A percentile compares a stretch with the other conserved stretches of the same genome.
phyloP scores from a whole-genome alignment of 2,113 vertebrate species.

The Bos indicus region DNA sequence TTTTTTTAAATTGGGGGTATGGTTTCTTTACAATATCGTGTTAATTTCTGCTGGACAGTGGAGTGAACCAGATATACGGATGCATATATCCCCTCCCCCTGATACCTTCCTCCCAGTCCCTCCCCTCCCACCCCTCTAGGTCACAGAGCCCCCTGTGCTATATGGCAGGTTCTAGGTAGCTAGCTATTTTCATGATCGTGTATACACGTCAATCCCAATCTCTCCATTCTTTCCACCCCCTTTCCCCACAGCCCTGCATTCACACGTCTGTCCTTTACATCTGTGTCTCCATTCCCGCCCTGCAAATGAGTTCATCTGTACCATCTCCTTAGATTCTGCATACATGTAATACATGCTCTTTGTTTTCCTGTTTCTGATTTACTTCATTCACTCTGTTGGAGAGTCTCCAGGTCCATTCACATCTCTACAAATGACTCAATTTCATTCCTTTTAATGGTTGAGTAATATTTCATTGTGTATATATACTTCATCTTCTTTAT shows the following conservation, averaged over 20 bases:
- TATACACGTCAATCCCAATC: background rate
- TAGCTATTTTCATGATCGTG: background rate
- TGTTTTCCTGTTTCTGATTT: background rate
- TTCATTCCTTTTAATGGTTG: background rate
- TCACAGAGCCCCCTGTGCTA: background rate
- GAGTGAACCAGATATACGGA: accelerated
- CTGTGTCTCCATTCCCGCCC: background rate
- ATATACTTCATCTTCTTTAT: background rate
- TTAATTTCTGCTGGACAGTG: background rate
- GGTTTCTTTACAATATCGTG: background rate
- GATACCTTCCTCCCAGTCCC: accelerated
- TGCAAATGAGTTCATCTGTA: background rate
- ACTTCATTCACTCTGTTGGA: background rate
- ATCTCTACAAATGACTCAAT: background rate
- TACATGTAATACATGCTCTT: background rate
- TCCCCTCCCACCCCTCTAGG: background rate
- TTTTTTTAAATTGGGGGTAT: background rate
- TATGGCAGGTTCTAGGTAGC: background rate
- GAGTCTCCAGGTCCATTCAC: background rate
- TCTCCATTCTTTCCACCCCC: background rate
- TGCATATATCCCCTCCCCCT: background rate
- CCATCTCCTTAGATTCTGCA: background rate
- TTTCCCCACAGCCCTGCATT: background rate
- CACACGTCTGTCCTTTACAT: background rate
- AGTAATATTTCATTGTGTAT: background rate